A percentile compares a stretch with the other conserved stretches of the same genome.
Evolutionary conservation across 2,888 invertebrate species (phyloP).

Genomic region (Orthosia cruda): DNA sequence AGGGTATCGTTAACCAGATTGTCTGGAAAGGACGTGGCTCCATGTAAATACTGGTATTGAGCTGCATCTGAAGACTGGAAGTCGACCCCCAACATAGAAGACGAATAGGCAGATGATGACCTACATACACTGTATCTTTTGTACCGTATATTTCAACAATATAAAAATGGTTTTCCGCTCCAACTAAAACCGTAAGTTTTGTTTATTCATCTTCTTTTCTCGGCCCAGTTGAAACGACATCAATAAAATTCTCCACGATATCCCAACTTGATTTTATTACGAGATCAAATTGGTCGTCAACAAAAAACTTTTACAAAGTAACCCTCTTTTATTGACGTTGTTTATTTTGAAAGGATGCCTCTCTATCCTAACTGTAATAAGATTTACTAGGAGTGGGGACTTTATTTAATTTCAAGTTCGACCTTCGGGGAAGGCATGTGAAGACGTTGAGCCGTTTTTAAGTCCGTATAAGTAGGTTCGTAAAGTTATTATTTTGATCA

Average conservation of each 20-base stretch:
- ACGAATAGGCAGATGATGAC: too few relatives aligned
- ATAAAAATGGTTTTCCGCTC: neutral
- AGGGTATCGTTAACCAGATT: too few relatives aligned
- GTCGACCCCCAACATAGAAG: too few relatives aligned
- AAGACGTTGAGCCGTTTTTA: slow-evolving; percentile 30
- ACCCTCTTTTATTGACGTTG: slow-evolving; percentile 78
- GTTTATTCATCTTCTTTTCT: slow-evolving; percentile 38
- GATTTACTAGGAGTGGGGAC: slow-evolving; percentile 75
- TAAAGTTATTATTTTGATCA: slow-evolving; percentile 2
- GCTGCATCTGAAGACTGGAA: too few relatives aligned
- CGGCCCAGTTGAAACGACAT: slow-evolving; percentile 55
- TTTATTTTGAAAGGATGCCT: slow-evolving; percentile 79
- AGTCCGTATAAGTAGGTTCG: slow-evolving; percentile 8
- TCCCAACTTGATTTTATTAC: slow-evolving; percentile 76
- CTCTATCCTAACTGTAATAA: slow-evolving; percentile 76
- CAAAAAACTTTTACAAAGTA: slow-evolving; percentile 75
- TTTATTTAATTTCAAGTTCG: slow-evolving; percentile 76
- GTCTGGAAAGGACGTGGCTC: too few relatives aligned
- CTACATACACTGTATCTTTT: neutral
- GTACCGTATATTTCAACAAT: neutral
- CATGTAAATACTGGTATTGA: too few relatives aligned
- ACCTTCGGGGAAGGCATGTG: slow-evolving; percentile 45
- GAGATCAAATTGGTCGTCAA: slow-evolving; percentile 77
- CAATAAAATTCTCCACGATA: slow-evolving; percentile 70
- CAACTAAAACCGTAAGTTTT: slow-evolving; percentile 37